Evolutionary conservation across 2,888 invertebrate genomes (phyloP).

Genomic region (Hirtodrosophila trivittata): DNA sequence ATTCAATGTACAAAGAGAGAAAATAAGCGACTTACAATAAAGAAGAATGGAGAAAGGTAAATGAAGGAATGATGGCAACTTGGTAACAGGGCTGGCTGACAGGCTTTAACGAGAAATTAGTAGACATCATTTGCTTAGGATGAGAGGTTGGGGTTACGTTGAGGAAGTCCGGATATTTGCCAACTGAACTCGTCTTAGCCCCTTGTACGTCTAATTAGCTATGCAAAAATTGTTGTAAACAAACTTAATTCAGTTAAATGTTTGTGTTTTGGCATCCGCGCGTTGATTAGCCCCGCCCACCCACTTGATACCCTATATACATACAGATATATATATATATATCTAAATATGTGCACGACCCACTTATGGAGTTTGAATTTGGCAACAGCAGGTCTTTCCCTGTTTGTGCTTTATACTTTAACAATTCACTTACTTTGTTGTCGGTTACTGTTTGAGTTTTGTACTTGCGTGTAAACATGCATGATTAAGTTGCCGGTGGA

Average conservation of each 20-base stretch:
- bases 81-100: background rate
- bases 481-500: conserved; percentile 67
- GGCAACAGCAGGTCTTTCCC: conserved; percentile 12
- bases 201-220: conserved; percentile 64
- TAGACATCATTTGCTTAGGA: conserved; percentile 41
- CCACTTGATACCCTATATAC: background rate
- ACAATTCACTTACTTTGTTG: conserved; percentile 56
- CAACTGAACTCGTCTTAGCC: conserved; percentile 22
- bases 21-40: conserved; percentile 2
- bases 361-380: conserved; percentile 3
- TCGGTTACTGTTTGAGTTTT: conserved; percentile 67
- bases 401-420: conserved; percentile 29
- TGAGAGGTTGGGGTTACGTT: background rate
- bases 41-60: background rate
- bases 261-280: conserved; percentile 71
- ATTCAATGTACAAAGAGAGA: conserved; percentile 9
- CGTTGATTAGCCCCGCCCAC: conserved; percentile 57
- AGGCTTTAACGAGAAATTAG: conserved; percentile 37
- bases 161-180: conserved; percentile 31
- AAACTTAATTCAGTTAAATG: conserved; percentile 76
- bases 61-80: background rate
- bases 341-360: background rate
- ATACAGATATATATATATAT: background rate
- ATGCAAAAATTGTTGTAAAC: conserved; percentile 74
- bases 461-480: conserved; percentile 76